Evolutionary conservation across 2,888 invertebrate genomes (phyloP), one percentile per base, ranked within the genome.

Genomic region (Dendrolimus houi): DNA sequence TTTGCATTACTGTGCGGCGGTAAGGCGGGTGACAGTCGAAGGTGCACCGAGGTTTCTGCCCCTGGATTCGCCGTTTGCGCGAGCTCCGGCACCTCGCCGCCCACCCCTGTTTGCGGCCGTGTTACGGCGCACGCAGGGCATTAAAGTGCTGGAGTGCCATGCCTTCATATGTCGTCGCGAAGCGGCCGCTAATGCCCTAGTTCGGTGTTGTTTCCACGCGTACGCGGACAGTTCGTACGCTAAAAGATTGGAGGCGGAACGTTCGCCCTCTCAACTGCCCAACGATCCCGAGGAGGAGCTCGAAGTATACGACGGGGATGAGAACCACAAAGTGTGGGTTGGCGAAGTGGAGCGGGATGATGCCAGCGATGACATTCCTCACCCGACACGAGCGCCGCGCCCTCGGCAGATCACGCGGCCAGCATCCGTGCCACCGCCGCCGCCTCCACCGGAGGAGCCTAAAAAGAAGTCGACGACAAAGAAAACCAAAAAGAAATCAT

Each of bases 91-190:
- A 67, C 95, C 97, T 58, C 94, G 96, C 65, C 99, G 99, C 83
- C 99, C 99, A 59, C 98, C 99, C 41, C 92, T 99, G 62, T 98
- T 99, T 85, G 98, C 99, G 53, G 98, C 98, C 70, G 99, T 99
- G 62, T 91, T 99, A 69, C 93, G 99, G 55, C 93, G 99, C 65
- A 99, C 98, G 55, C 96, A 96, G 56, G 99, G 99, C 57, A 98
- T 99, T 70, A 99, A 99, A 87, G 98, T 98, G 58, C 92, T 99
- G 63, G 99, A 99, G 90, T 99, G 99, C 91, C 99, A 99, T 90
- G 98, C 98, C 64, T 99, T 99, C 87, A 97, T 99, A 75, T 98
- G 98, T 87, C 97, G 98, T 71, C 94, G 98, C 59, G 97, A 98
- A 83, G 96, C 97, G 79, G 99, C 99, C 55, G 99, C 99, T 63